phyloP scores from a whole-genome alignment of 2,797 vertebrate species.

The Sebastiscus albofasciatus region DNA sequence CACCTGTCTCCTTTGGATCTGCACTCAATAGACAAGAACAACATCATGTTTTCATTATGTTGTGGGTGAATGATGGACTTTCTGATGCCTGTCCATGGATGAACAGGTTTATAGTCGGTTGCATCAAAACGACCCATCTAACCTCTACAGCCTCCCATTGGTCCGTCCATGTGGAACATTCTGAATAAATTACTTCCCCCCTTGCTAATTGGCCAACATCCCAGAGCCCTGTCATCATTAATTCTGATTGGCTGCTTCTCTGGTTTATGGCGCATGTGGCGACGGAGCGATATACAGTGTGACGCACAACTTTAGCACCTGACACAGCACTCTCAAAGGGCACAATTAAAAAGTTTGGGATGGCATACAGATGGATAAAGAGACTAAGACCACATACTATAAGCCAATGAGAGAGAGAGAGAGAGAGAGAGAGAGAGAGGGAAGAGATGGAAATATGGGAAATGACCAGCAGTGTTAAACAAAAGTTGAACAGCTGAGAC shows the following conservation, averaged over 20 bases:
- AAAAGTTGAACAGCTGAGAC: conserved; percentile 35
- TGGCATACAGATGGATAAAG: not conserved
- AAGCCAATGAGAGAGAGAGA: not conserved
- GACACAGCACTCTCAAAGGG: conserved; percentile 64
- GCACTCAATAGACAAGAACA: not conserved
- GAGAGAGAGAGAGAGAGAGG: not conserved
- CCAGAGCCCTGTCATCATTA: conserved; percentile 54
- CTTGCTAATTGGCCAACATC: conserved; percentile 67
- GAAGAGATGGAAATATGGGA: not conserved
- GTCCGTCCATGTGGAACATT: conserved; percentile 49
- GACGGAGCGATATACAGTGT: conserved; percentile 34
- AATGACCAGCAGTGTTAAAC: conserved; percentile 4
- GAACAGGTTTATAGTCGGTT: conserved; percentile 32
- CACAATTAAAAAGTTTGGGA: conserved; percentile 52
- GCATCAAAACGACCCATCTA: conserved; percentile 30
- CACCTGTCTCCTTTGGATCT: conserved; percentile 2
- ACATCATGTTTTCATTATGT: not conserved
- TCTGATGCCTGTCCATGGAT: conserved; percentile 6
- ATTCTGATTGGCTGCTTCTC: conserved; percentile 55
- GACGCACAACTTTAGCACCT: conserved; percentile 29
- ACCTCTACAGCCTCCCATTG: conserved; percentile 45
- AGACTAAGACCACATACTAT: not conserved
- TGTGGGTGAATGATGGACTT: not conserved
- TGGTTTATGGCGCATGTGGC: conserved; percentile 55
- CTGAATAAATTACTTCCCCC: conserved; percentile 56